Conservation (phyloP, 2,888 invertebrate species). For the Periphyllus acericola region DNA sequence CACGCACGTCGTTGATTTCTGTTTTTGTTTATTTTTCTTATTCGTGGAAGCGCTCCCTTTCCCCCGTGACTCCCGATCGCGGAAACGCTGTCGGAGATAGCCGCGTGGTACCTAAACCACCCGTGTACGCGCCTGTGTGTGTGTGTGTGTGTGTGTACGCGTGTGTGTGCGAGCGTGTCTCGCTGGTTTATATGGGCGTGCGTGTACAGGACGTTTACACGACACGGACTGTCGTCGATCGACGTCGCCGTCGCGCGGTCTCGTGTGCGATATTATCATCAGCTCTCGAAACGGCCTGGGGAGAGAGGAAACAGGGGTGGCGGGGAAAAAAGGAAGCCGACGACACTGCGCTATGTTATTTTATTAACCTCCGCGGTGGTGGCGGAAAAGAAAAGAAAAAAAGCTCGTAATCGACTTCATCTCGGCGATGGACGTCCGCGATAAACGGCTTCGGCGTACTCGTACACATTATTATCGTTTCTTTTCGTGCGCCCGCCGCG, state of each 20-base stretch:
- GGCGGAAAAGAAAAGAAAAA: background rate
- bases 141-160: background rate
- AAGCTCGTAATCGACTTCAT: background rate
- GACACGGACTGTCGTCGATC: background rate
- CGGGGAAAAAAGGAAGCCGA: background rate
- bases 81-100: background rate
- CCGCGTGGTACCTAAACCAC: background rate
- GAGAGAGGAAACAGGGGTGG: background rate
- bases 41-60: background rate
- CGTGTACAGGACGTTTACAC: conserved; percentile 38
- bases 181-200: background rate
- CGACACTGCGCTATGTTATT: background rate
- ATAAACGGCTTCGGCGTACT: background rate
- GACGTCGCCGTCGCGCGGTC: background rate
- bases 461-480: background rate
- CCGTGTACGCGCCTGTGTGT: background rate
- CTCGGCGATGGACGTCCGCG: conserved; percentile 5
- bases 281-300: background rate
- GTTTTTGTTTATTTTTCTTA: background rate
- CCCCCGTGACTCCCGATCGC: background rate
- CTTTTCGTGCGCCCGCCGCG: background rate
- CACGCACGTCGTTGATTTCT: conserved; percentile 14
- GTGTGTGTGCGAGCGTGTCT: background rate
- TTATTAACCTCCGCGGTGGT: background rate
- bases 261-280: conserved; percentile 27